Percentiles rank a stretch among this genome's conserved stretches.
These are phyloP conservation scores for Drosophila ogumai DNA, from an alignment of 1,140 invertebrate species.

Conservation along the genomic window DNA sequence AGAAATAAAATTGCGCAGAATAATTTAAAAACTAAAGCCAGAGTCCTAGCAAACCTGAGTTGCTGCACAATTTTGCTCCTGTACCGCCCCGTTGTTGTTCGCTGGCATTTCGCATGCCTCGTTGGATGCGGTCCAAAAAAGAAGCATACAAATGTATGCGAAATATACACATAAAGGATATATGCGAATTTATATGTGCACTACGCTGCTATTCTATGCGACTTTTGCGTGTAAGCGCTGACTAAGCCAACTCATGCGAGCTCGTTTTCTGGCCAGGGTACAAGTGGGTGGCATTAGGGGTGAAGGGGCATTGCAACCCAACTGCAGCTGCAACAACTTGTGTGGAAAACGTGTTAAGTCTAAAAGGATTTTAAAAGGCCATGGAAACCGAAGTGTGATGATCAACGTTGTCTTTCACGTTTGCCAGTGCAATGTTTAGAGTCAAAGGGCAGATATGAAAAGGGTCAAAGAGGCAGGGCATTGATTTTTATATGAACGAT, in stretches of 20 bases:
- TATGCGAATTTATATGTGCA: conserved; percentile 24
- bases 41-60: conserved; percentile 3
- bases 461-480: background rate
- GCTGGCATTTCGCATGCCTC: conserved; percentile 69
- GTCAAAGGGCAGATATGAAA: background rate
- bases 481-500: background rate
- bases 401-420: conserved; percentile 1
- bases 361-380: conserved; percentile 27
- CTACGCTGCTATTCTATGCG: conserved; percentile 9
- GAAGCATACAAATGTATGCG: background rate
- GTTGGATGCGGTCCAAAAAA: conserved; percentile 58
- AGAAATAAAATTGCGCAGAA: conserved; percentile 62
- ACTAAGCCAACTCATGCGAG: conserved; percentile 50
- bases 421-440: background rate
- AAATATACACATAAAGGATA: conserved; percentile 5
- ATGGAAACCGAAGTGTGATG: conserved; percentile 1
- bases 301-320: conserved; percentile 5
- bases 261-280: conserved; percentile 10
- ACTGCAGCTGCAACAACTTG: conserved; percentile 14
- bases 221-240: conserved; percentile 56
- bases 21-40: conserved; percentile 40
- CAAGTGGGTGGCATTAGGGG: conserved; percentile 1
- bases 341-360: conserved; percentile 21
- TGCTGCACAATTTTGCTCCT: conserved; percentile 17
- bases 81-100: conserved; percentile 38